Conservation (phyloP, 2,888 invertebrate species). For the Nemotelus nigrinus region DNA sequence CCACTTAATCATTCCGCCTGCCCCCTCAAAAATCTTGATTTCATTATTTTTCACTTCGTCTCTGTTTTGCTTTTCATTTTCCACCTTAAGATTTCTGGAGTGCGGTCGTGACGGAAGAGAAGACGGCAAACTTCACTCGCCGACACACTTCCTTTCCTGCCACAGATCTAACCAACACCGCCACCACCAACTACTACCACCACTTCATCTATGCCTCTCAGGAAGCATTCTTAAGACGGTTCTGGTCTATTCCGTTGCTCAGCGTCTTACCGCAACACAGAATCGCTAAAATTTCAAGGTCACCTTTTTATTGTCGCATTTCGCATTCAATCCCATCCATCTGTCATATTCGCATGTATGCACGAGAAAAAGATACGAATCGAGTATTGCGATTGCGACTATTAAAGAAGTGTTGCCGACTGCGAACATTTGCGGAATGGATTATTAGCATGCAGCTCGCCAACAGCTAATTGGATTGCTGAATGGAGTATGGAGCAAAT, state of each 20-base stretch:
- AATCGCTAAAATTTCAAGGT: conserved; percentile 37
- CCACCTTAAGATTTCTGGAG: not conserved
- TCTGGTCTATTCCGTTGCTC: not conserved
- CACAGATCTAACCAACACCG: not conserved
- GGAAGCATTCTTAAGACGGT: too few relatives aligned
- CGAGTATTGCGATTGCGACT: too few relatives aligned
- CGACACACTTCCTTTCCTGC: conserved; percentile 37
- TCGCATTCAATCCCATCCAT: conserved; percentile 35
- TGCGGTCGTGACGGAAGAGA: not conserved
- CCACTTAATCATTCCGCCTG: not conserved
- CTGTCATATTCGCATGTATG: not conserved
- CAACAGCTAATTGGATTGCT: too few relatives aligned
- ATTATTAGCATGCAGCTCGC: too few relatives aligned
- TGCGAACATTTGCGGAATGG: too few relatives aligned
- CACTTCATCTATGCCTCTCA: not conserved
- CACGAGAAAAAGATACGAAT: too few relatives aligned
- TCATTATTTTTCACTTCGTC: conserved; percentile 21
- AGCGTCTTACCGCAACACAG: not conserved
- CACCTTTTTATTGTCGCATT: conserved; percentile 42
- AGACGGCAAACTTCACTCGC: not conserved
- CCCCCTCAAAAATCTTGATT: not conserved
- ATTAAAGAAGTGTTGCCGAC: too few relatives aligned
- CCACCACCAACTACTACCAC: not conserved
- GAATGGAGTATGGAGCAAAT: too few relatives aligned
- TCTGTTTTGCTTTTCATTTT: conserved; percentile 42